phyloP scores from a whole-genome alignment of 2,113 vertebrate species.

The Colistium nudipinnis region DNA sequence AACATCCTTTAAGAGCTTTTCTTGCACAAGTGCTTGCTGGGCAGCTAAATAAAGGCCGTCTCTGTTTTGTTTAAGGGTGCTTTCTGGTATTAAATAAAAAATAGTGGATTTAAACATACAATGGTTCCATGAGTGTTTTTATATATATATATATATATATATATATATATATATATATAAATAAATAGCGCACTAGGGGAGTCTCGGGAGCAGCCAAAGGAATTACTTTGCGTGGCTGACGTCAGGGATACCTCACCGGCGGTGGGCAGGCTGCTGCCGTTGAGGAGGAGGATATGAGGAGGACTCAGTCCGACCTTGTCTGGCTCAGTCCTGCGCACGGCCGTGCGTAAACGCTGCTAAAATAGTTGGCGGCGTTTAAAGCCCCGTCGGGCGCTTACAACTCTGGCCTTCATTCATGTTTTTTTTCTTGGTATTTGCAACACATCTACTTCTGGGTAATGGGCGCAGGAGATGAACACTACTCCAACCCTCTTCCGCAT shows the following conservation, averaged over 20 bases:
- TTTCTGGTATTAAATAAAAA: background rate
- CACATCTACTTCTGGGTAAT: slow-evolving; percentile 46
- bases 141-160: too few relatives aligned
- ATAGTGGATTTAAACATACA: background rate
- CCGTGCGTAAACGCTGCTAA: slow-evolving; percentile 56
- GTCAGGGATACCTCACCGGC: slow-evolving; percentile 67
- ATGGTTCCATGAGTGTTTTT: too few relatives aligned
- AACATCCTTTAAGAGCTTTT: background rate
- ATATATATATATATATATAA: too few relatives aligned
- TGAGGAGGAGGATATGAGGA: slow-evolving; percentile 46
- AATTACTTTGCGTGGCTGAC: slow-evolving; percentile 62
- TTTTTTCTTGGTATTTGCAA: slow-evolving; percentile 21
- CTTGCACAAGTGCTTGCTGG: background rate
- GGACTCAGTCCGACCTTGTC: slow-evolving; percentile 71
- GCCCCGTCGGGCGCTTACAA: slow-evolving; percentile 38
- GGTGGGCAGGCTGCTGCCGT: slow-evolving; percentile 33
- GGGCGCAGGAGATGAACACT: slow-evolving; percentile 56
- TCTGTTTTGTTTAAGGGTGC: background rate
- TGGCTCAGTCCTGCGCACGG: slow-evolving; percentile 55
- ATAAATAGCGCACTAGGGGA: too few relatives aligned
- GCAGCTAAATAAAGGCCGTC: background rate
- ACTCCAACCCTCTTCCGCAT: slow-evolving; percentile 79
- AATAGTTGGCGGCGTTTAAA: slow-evolving; percentile 51
- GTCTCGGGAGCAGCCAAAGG: slow-evolving; percentile 61
- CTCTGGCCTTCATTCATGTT: slow-evolving; percentile 58